Conservation (phyloP, 2,888 invertebrate genomes). For the Apotomis betuletana region DNA sequence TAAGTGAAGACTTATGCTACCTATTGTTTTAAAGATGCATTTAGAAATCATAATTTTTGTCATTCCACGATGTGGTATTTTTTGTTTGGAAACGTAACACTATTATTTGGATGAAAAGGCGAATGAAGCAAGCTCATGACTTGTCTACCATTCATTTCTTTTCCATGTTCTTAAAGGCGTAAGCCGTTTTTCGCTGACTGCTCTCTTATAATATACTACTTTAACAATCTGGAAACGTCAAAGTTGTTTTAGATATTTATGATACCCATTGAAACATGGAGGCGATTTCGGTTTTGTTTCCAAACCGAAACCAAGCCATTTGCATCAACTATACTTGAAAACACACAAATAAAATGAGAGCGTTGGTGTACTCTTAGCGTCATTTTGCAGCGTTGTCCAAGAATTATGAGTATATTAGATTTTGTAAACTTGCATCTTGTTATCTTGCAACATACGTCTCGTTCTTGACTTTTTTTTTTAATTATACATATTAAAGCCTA, state of each 20-base stretch:
- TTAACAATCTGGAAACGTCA: background rate
- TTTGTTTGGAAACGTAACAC: too few relatives aligned
- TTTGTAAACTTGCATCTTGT: too few relatives aligned
- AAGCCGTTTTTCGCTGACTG: slow-evolving; percentile 4
- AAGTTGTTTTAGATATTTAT: background rate
- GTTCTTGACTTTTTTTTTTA: slow-evolving; percentile 56
- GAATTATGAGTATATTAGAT: too few relatives aligned
- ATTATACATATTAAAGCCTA: slow-evolving; percentile 56
- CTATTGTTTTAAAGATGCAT: too few relatives aligned
- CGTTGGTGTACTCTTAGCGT: background rate
- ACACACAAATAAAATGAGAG: background rate
- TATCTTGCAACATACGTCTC: background rate
- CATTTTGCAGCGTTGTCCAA: too few relatives aligned
- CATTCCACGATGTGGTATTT: too few relatives aligned
- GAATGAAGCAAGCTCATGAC: background rate
- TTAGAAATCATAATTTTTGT: too few relatives aligned
- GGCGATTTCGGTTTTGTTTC: too few relatives aligned
- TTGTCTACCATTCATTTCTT: slow-evolving; percentile 17
- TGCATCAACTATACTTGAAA: too few relatives aligned
- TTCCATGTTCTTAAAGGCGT: slow-evolving; percentile 2
- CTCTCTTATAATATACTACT: background rate
- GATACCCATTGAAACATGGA: too few relatives aligned
- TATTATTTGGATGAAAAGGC: background rate
- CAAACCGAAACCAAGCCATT: too few relatives aligned
- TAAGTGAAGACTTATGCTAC: too few relatives aligned